Evolutionary conservation across 2,888 invertebrate genomes (phyloP), one percentile per base, ranked within the genome.

Genomic region (Beris chalybata): DNA sequence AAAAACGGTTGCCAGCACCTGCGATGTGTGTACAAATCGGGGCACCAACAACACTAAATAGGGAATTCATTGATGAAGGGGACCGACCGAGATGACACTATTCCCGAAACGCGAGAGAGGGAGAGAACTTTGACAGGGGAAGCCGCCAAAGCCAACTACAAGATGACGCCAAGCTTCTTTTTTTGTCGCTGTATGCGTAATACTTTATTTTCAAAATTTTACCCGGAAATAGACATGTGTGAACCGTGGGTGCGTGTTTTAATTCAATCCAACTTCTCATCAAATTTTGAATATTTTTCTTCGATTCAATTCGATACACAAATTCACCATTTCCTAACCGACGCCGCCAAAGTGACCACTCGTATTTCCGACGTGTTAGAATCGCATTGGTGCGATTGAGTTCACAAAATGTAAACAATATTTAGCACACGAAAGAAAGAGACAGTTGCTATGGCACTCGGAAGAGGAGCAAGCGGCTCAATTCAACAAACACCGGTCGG

Each of bases 91-190:
- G 38, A 64, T 55, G 47, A 55, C 47, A 53, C 65, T 47, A n/a
- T 43, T 29, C n/a, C 5, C 22, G 44, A 38, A 38, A 5, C 38
- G 2, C 9, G 5, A 9, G 38, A 38, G 9, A 38, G 38, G 9
- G 38, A 38, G 7, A 38, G 38, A 5, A 9, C 38, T n/a, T 30
- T 11, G 29, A 45, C 5, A 31, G 56, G 65, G 48, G 48, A 56
- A 65, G 30, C n/a, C 7, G 38, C 47, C 47, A 43, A 56, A 56
- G 50, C 31, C 48, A 48, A 32, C 50, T 59, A 48, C 44, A 53
- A 59, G 58, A 59, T 66, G 66, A 66, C 66, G 66, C 66, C 66
- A 66, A 66, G 66, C 66, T 52, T 53, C 43, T 31, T 44, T 64
- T 55, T n/a, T 45, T 44, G 12, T 38, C 38, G 38, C 5, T 38